Conservation (phyloP, 2,888 invertebrate species). For the Cheilosia vulpina region DNA sequence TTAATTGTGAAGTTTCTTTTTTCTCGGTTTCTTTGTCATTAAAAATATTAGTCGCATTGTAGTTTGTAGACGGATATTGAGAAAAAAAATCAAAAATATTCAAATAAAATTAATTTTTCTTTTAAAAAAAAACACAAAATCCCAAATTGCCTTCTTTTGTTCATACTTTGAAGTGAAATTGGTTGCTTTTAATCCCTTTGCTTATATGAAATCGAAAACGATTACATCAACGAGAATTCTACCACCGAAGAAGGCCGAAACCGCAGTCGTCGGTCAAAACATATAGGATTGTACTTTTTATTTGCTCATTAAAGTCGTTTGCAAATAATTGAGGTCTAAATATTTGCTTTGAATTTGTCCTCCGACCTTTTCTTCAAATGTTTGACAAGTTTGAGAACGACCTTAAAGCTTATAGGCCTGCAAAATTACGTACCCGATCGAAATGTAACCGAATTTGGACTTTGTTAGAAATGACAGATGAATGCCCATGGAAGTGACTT, state of each 20-base stretch:
- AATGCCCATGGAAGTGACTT: too few relatives aligned
- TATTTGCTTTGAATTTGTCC: too few relatives aligned
- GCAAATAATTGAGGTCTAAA: too few relatives aligned
- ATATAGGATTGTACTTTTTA: too few relatives aligned
- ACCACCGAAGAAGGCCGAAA: background rate
- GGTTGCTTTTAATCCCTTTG: background rate
- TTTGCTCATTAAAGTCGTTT: too few relatives aligned
- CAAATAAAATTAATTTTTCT: slow-evolving; percentile 69
- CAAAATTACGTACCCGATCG: too few relatives aligned
- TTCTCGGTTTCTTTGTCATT: slow-evolving; percentile 44
- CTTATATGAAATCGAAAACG: background rate
- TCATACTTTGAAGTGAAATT: background rate
- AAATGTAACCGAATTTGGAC: too few relatives aligned
- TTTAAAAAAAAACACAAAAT: slow-evolving; percentile 50
- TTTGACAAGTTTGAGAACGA: too few relatives aligned
- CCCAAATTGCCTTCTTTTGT: slow-evolving; percentile 28
- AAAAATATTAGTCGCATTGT: slow-evolving; percentile 67
- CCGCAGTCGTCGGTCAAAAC: too few relatives aligned
- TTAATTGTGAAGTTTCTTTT: slow-evolving; percentile 54
- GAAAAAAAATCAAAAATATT: slow-evolving; percentile 46
- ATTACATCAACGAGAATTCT: background rate
- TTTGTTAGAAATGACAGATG: too few relatives aligned
- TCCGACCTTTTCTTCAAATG: too few relatives aligned
- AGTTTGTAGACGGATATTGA: slow-evolving; percentile 67
- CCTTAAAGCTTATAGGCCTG: too few relatives aligned